Evolutionary conservation across 2,888 invertebrate species (phyloP), one percentile per base, ranked within the genome.

Genomic region (Hirtodrosophila alboralis): DNA sequence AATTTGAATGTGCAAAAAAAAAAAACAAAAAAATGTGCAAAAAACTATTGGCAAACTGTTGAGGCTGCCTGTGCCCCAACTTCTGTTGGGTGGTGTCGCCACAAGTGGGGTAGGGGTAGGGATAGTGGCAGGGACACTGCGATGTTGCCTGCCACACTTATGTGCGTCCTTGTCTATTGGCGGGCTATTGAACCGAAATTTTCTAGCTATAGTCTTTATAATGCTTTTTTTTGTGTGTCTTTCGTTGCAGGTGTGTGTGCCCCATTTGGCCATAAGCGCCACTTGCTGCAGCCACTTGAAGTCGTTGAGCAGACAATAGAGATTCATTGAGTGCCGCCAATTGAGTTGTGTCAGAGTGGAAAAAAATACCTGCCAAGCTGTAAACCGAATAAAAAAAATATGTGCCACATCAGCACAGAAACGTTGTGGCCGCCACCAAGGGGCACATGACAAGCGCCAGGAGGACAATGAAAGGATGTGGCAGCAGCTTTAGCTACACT

Each of bases 1-100:
- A 62, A 66, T 72, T 60, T 48, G 41, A 61, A 63, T 47, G 23
- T 21, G 62, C 52, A 59, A 62, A 68, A 71, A 76, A 61, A n/a
- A n/a, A n/a, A n/a, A n/a, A n/a, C n/a, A n/a, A 18, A 5, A 18
- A 18, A 18, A 18, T 18, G 18, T 79, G 74, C 66, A 74, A 56
- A 68, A 73, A 79, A 83, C 79, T 76, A 79, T 66, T 66, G 81
- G 76, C 70, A 65, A 68, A 67, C 70, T 67, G 41, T 65, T 53
- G 53, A 41, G 33, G 40, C 10, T 53, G 8, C 56, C 48, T 6
- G 9, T 26, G 13, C 34, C 7, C 10, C 23, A 49, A 45, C 30
- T 30, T 48, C 38, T 23, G 33, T 16, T 33, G 14, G 37, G 38
- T 56, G 41, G 40, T 36, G 44, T 13, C 41, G 16, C 16, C 36